Base-by-base conservation (phyloP, 2,797 vertebrate species). In the Echiichthys vipera region DNA sequence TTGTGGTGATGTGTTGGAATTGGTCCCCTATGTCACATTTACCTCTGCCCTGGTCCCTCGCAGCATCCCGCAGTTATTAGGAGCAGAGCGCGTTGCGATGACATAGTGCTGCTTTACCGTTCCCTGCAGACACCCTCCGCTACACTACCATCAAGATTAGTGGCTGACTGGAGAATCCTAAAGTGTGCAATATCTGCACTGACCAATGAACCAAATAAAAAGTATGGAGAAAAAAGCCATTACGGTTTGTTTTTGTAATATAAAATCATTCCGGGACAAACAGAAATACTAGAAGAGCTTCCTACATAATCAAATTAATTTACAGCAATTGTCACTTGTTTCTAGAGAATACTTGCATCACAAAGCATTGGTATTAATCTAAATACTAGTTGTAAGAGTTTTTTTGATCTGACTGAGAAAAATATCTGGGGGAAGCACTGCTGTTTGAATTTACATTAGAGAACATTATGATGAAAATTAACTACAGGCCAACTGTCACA, bases 1-100 rank as follows among this genome's bases (percentile, higher is more conserved):
- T 88, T 91, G 83, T 85, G 85, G 73, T 34, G 65, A 88, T 88
- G 85, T 86, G 81, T 65, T 73, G 78, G 89, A 90, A 90, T 89
- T 78, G 90, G 74, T 89, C 88, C 88, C 91, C 74, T 46, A 72
- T 76, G 90, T 78, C 88, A 83, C 87, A 86, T 93, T 89, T 81
- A 58, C 84, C 61, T 76, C 53, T 58, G 82, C 77, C 77, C 80
- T 18, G 80, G 81, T 85, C 78, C 78, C 74, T 69, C 42, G 29
- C 62, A 80, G 74, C 71, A 74, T 90, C 83, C 90, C 86, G 83
- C 77, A 73, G 83, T 90, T 84, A 90, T 91, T 92, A 88, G 61
- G 71, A 86, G 80, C 69, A 11, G 45, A 89, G 81, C 74, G 61
- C 30, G 77, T 74, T 71, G 79, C 43, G 37, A 63, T 90, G 90